A percentile compares a stretch with the other conserved stretches of the same genome.
phyloP scores from a whole-genome alignment of 64 coral and sea anemone species.

The Montipora efflorescens region DNA sequence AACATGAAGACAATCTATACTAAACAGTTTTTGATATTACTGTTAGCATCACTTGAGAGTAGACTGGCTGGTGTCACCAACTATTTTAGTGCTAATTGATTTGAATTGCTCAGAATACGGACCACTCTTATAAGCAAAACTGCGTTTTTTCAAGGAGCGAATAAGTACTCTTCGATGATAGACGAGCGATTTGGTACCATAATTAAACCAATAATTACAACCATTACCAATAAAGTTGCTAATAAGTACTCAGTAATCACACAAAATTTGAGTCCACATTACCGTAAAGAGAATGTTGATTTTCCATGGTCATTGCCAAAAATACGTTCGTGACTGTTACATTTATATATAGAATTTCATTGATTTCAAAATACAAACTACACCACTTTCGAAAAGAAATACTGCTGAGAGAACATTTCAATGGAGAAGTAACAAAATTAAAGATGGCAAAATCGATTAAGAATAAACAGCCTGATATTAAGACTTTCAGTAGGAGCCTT shows the following conservation, averaged over 20 bases:
- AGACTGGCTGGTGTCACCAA: constrained; percentile 27
- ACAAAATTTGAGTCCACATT: too few species aligned
- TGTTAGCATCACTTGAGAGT: background rate
- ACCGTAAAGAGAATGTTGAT: too few species aligned
- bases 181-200: too few species aligned
- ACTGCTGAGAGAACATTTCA: background rate
- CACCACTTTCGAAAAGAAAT: background rate
- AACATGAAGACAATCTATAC: background rate
- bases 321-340: background rate
- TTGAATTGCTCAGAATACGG: constrained; percentile 12
- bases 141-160: constrained; percentile 1
- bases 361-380: background rate
- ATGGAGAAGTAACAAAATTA: background rate
- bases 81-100: constrained; percentile 14
- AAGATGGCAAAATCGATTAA: background rate
- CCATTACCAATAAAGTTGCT: background rate
- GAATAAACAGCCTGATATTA: background rate
- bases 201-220: background rate
- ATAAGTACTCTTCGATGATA: background rate
- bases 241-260: background rate
- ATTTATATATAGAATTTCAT: background rate
- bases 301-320: too few species aligned
- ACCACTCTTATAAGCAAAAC: background rate
- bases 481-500: background rate
- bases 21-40: constrained; percentile 1